Base-by-base conservation (phyloP, 2,797 vertebrate genomes). In the Helicolenus hilgendorfi region DNA sequence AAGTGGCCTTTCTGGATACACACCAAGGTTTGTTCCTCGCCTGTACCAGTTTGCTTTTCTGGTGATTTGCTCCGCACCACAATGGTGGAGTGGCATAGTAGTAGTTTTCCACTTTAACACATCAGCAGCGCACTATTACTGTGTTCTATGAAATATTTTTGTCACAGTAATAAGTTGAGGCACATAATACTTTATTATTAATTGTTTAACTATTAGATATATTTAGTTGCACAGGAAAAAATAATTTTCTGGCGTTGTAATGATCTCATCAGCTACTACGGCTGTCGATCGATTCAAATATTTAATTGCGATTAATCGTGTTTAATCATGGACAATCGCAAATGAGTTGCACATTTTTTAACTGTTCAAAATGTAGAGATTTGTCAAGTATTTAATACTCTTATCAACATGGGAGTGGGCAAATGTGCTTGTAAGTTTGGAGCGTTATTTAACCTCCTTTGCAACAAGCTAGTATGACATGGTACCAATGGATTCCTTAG, bases 241-340 rank as follows among this genome's bases (percentile, higher is more conserved):
- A 36, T 1, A 0, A 45, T n/a, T 55, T 22, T 14, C 20, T 4
- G 13, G 15, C 5, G 4, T 2, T 20, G 15, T 20, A 41, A 27
- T 38, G 33, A 38, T 41, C 38, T 41, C 14, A 41, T 41, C 35
- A 0, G 2, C 41, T 49, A 49, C 18, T 49, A 49, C 3, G 15
- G 41, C 41, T 49, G 41, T 49, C 41, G 8, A 49, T 49, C 41
- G 3, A 49, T 8, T 49, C 18, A 49, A 49, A 49, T 49, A 49
- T 49, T 49, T 20, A 49, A 49, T 49, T 20, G 18, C 3, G 0
- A 49, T 49, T 49, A 49, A 49, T 45, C 3, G 15, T 18, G 6
- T 45, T 45, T 45, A 45, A 45, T 18, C 6, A 18, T 18, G 2
- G 15, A 18, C 15, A 45, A 45, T 18, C 7, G 41, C 41, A 49